These are phyloP conservation scores for Oplegnathus fasciatus DNA, from an alignment of 2,113 vertebrate genomes.

Conservation along the genomic window DNA sequence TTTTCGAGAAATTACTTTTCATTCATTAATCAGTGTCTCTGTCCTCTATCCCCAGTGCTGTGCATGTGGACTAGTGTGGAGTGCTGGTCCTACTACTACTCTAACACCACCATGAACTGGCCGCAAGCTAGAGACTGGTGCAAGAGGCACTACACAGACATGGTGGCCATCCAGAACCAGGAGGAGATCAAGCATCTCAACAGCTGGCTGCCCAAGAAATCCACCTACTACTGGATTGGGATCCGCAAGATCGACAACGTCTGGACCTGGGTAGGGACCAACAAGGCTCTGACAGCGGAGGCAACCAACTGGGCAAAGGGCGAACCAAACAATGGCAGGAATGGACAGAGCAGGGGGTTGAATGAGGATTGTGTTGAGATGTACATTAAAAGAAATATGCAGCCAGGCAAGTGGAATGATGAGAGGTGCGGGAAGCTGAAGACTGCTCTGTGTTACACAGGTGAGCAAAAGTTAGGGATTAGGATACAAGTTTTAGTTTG, in stretches of 20 bases:
- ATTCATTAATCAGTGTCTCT: constrained; percentile 21
- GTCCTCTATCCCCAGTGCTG: constrained; percentile 74
- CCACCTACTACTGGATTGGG: constrained; percentile 93
- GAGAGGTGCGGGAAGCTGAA: constrained; percentile 87
- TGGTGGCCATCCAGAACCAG: constrained; percentile 96
- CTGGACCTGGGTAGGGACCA: constrained; percentile 97
- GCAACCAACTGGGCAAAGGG: constrained; percentile 90
- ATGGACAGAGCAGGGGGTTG: rapidly evolving
- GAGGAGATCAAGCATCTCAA: constrained; percentile 90
- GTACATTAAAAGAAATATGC: constrained; percentile 83
- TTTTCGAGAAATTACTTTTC: too few species aligned
- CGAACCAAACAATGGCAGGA: constrained; percentile 90
- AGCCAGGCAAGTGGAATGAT: constrained; percentile 92
- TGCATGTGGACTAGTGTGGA: constrained; percentile 71
- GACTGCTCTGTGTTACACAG: constrained; percentile 90
- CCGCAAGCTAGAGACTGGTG: constrained; percentile 86
- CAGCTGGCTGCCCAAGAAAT: constrained; percentile 71
- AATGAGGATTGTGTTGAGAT: constrained; percentile 96
- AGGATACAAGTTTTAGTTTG: not conserved
- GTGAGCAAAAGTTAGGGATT: constrained; percentile 71
- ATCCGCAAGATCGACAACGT: constrained; percentile 86
- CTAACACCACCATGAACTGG: constrained; percentile 83
- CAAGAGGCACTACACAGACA: constrained; percentile 85
- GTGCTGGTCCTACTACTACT: constrained; percentile 89
- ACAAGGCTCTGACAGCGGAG: constrained; percentile 84